Conservation (phyloP, 2,113 vertebrate genomes). For the Onychorhynchus coronatus region DNA sequence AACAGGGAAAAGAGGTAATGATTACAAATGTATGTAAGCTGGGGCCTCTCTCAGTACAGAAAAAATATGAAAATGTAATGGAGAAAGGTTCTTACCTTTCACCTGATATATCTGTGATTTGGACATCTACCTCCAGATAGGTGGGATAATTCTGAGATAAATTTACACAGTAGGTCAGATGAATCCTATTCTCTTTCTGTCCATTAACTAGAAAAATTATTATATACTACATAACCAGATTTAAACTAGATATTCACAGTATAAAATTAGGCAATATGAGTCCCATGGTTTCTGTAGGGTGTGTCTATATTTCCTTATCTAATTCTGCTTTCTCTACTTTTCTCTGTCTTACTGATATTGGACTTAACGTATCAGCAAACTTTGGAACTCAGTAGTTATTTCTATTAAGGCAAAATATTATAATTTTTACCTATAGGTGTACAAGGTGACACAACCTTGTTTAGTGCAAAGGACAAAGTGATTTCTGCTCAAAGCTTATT, state of each 20-base stretch:
- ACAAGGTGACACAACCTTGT: background rate
- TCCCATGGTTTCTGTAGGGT: background rate
- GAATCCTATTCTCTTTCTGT: background rate
- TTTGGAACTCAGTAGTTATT: background rate
- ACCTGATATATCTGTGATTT: background rate
- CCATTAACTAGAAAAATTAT: background rate
- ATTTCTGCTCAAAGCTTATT: background rate
- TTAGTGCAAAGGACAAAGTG: background rate
- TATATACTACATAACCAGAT: background rate
- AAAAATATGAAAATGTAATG: background rate
- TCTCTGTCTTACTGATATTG: background rate
- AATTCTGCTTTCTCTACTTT: background rate
- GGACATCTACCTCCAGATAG: background rate
- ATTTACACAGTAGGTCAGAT: background rate
- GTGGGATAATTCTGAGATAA: background rate
- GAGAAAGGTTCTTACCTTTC: background rate
- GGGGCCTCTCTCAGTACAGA: background rate
- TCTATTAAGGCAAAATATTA: background rate
- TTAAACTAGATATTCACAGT: background rate
- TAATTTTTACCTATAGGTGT: background rate
- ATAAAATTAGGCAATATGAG: background rate
- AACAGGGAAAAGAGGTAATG: background rate
- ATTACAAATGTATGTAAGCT: background rate
- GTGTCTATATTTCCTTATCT: background rate
- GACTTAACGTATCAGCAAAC: background rate